Conservation (phyloP, 35 echinoderm and acorn worm genomes). For the Apostichopus californicus region DNA sequence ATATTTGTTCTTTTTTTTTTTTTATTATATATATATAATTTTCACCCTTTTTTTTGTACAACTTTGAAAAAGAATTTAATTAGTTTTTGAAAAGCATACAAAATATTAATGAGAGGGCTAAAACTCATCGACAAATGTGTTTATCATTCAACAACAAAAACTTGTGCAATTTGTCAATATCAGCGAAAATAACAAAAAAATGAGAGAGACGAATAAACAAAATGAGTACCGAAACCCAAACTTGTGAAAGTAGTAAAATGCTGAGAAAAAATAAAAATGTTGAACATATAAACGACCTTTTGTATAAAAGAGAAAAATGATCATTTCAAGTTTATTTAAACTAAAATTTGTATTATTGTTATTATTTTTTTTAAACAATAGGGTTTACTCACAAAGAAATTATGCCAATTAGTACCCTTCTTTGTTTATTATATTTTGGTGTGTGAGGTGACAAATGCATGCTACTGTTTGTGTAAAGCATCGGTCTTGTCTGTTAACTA, state of each 20-base stretch:
- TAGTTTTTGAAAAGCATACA: constrained; percentile 1
- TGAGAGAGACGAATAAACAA: not conserved
- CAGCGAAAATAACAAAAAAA: not conserved
- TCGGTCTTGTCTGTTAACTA: not conserved
- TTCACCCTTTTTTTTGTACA: constrained; percentile 16
- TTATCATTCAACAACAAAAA: constrained; percentile 18
- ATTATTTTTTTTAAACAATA: not conserved
- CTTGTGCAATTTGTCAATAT: constrained; percentile 49
- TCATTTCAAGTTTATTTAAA: not conserved
- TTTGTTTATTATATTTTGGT: not conserved
- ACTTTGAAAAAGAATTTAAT: constrained; percentile 37
- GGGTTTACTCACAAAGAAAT: not conserved
- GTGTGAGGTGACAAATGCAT: not conserved
- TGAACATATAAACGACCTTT: not conserved
- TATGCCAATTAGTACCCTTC: not conserved
- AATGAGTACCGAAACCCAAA: not conserved
- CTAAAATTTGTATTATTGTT: not conserved
- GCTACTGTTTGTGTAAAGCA: not conserved
- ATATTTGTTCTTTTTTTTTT: constrained; percentile 3
- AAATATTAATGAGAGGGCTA: not conserved
- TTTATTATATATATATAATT: not conserved
- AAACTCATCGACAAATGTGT: constrained; percentile 13
- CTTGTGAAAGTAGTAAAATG: not conserved
- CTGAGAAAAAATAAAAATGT: not conserved
- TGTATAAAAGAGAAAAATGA: not conserved